A percentile compares a stretch with the other conserved stretches of the same genome.
These are phyloP conservation scores for Ylistrum balloti DNA, from an alignment of 1,140 invertebrate species.

Conservation along the genomic window DNA sequence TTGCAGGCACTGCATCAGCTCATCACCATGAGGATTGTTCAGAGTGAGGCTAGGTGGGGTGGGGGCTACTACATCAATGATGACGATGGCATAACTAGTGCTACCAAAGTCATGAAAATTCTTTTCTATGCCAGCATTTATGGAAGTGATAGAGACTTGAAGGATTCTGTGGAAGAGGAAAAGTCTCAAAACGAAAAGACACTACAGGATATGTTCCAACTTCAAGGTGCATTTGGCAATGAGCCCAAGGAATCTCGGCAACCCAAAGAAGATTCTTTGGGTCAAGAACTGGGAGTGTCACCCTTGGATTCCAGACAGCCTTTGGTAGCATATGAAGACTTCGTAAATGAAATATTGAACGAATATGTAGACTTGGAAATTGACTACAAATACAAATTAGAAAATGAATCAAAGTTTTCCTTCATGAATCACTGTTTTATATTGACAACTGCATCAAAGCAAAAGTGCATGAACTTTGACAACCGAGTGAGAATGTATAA, in stretches of 20 bases:
- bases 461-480: constrained; percentile 95
- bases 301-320: constrained; percentile 92
- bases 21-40: constrained; percentile 90
- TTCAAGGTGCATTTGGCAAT: constrained; percentile 73
- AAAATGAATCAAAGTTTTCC: constrained; percentile 88
- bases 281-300: constrained; percentile 87
- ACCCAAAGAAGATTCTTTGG: constrained; percentile 82
- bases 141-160: constrained; percentile 90
- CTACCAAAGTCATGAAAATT: constrained; percentile 87
- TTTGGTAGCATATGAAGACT: constrained; percentile 92
- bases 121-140: constrained; percentile 95
- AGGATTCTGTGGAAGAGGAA: constrained; percentile 82
- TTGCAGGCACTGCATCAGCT: constrained; percentile 93
- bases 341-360: constrained; percentile 96
- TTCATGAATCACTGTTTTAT: constrained; percentile 96
- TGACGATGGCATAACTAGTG: constrained; percentile 90
- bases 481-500: constrained; percentile 97
- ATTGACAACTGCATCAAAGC: constrained; percentile 95
- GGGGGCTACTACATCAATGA: constrained; percentile 91
- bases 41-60: constrained; percentile 85
- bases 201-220: constrained; percentile 76
- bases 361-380: constrained; percentile 96
- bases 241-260: constrained; percentile 77
- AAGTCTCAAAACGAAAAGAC: constrained; percentile 74
- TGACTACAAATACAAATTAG: constrained; percentile 94